Evolutionary conservation across 2,797 vertebrate species (phyloP).

Genomic region (Cyprinella venusta): DNA sequence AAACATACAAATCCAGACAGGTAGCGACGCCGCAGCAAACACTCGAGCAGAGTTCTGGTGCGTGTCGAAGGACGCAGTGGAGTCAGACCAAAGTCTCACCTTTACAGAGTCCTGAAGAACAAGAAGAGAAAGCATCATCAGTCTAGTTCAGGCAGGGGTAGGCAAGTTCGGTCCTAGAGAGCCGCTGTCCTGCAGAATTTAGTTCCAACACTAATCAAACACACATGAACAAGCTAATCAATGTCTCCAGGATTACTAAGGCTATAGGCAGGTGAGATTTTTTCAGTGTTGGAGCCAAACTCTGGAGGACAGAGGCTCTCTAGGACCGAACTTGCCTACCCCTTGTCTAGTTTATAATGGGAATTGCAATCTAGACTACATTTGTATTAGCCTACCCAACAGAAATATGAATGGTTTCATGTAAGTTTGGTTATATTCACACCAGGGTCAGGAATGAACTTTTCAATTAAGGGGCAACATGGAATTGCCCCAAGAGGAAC

Average conservation of each 20-base stretch:
- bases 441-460: background rate
- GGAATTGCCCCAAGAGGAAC: background rate
- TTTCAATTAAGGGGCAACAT: background rate
- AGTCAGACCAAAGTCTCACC: slow-evolving; percentile 72
- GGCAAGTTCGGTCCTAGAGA: too few relatives aligned
- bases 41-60: slow-evolving; percentile 63
- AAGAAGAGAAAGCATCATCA: slow-evolving; percentile 7
- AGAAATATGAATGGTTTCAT: too few relatives aligned
- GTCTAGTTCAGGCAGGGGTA: too few relatives aligned
- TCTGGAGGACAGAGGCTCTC: too few relatives aligned
- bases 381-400: background rate
- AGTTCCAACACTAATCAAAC: too few relatives aligned
- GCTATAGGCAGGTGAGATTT: too few relatives aligned
- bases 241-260: too few relatives aligned
- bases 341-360: background rate
- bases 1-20: slow-evolving; percentile 67
- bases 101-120: slow-evolving; percentile 72
- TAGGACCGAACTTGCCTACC: too few relatives aligned
- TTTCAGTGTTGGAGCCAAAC: too few relatives aligned
- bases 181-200: too few relatives aligned
- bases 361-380: background rate
- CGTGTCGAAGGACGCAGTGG: slow-evolving; percentile 71
- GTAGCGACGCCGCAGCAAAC: slow-evolving; percentile 5
- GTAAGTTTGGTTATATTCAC: background rate
- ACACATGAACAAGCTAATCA: too few relatives aligned